Evolutionary conservation across 2,797 vertebrate species (phyloP).

Genomic region (Heteromormyrus szaboi): DNA sequence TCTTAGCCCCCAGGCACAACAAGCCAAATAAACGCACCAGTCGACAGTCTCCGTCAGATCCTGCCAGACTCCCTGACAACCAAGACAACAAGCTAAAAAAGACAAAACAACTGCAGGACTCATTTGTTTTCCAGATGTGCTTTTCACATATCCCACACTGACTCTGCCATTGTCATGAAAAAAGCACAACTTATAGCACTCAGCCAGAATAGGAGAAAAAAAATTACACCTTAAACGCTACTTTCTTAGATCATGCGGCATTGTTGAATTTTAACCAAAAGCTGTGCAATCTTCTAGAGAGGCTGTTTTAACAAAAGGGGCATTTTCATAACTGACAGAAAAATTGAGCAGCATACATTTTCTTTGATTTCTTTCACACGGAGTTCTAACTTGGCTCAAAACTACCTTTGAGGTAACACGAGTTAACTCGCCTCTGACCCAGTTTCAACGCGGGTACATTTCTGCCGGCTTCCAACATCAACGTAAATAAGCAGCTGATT

Average conservation of each 20-base stretch:
- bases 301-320: not conserved
- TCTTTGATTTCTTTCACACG: slow-evolving; percentile 1
- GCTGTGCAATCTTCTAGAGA: slow-evolving; percentile 10
- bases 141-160: slow-evolving; percentile 24
- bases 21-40: slow-evolving; percentile 41
- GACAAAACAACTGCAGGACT: slow-evolving; percentile 36
- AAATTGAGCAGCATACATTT: not conserved
- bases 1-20: slow-evolving; percentile 40
- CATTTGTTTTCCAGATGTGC: slow-evolving; percentile 43
- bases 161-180: not conserved
- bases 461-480: slow-evolving; percentile 47
- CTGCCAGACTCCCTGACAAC: slow-evolving; percentile 41
- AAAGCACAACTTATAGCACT: slow-evolving; percentile 11
- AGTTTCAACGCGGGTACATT: slow-evolving; percentile 57
- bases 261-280: slow-evolving; percentile 17
- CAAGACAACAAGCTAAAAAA: slow-evolving; percentile 36
- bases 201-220: not conserved
- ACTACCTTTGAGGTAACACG: slow-evolving; percentile 55
- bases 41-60: slow-evolving; percentile 41
- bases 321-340: slow-evolving; percentile 8
- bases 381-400: not conserved
- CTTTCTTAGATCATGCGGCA: not conserved
- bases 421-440: slow-evolving; percentile 55
- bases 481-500: slow-evolving; percentile 33
- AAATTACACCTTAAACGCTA: slow-evolving; percentile 2